Base-by-base conservation (phyloP, 2,113 vertebrate genomes). In the Grus americana region DNA sequence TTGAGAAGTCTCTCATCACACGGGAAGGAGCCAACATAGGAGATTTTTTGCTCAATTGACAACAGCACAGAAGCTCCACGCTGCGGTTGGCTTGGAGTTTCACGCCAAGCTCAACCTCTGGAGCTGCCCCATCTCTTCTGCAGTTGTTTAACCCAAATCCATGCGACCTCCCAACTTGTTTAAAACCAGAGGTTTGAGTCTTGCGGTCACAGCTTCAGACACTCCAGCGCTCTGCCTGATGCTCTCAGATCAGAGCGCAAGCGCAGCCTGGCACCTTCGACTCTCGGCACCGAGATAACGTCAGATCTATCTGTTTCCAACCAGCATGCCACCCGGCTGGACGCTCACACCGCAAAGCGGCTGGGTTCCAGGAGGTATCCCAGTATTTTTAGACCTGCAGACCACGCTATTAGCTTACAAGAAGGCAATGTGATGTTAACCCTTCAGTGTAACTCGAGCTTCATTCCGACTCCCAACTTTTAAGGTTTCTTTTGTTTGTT, bases 311-410 rank as follows among this genome's bases (percentile, higher is more conserved):
- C 50, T 8, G 15, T 2, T 36, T 47, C 50, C 23, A 24, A 46
- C 59, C 57, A 11, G 6, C 1, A 4, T 19, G 8, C 19, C 44
- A 38, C 49, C 3, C 49, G 1, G 4, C 44, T 44, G 19, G 67
- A 34, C 49, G 19, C 21, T 21, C 7, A 12, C 23, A 13, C 4
- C 0, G 0, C 6, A 8, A 76, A 46, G 34, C 59, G 57, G 22
- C 4, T 14, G 2, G 42, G 21, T 16, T 54, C 22, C 30, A 61
- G 46, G 29, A 87, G 12, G 10, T 10, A 32, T 4, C 9, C 0
- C 0, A 21, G 14, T 40, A 32, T 54, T 73, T 83, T 90, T 80
- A 54, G 29, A 46, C 21, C n/a, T 21, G 23, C 42, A 58, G 42
- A 44, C 12, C 52, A 47, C 18, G 17, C 29, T 19, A 22, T 15